Conservation (phyloP, 2,888 invertebrate species). For the Stramonita haemastoma region DNA sequence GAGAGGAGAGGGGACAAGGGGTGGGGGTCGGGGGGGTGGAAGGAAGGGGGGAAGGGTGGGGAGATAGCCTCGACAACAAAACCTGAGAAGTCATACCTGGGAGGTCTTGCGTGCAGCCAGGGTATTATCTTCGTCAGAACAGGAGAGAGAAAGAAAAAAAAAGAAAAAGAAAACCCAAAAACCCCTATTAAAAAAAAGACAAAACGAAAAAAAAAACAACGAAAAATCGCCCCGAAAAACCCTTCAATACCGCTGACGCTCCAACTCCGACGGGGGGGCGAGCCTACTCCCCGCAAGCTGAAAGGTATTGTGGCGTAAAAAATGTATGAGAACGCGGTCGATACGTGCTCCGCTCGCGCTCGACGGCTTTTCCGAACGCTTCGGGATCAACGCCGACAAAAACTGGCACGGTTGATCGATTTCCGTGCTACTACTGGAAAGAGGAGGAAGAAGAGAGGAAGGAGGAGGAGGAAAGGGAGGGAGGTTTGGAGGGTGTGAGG, state of each 20-base stretch:
- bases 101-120: constrained; percentile 20
- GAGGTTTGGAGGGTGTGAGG: neutral
- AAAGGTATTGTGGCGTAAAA: constrained; percentile 31
- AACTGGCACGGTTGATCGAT: constrained; percentile 34
- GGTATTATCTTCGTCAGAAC: neutral
- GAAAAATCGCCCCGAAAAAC: neutral
- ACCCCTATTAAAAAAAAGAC: neutral
- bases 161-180: neutral
- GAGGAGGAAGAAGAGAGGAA: neutral
- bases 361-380: neutral
- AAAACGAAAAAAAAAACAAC: neutral
- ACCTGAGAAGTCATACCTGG: neutral
- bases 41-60: neutral
- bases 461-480: neutral
- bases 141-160: neutral
- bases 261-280: neutral
- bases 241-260: neutral
- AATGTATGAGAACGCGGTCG: constrained; percentile 8
- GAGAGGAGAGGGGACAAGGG: too few relatives aligned
- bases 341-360: neutral
- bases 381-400: constrained; percentile 27
- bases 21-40: too few relatives aligned
- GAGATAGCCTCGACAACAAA: neutral
- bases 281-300: neutral
- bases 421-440: neutral